Base-by-base conservation (phyloP, 92 coral and sea anemone genomes). In the Parazoanthus swiftii region DNA sequence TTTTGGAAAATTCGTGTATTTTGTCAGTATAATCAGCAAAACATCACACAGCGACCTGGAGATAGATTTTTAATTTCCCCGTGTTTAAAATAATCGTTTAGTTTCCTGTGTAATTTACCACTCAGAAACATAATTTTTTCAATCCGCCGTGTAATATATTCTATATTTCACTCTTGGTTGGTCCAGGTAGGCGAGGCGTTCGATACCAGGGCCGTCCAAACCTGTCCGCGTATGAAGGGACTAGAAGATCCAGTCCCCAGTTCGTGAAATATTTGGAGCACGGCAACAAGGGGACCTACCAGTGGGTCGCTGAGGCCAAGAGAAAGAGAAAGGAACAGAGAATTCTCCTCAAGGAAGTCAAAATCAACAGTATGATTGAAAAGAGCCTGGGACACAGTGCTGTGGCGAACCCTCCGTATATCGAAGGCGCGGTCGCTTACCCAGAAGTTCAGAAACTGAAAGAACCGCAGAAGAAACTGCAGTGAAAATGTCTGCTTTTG, bases 121-220 rank as follows among this genome's bases (percentile, higher is more conserved):
- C 8, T 46, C 51, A 46, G 8, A 46, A 46, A 6, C 33, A 29
- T 46, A 6, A 46, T 46, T 6, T 46, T 9, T 46, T 66, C 7
- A 66, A 76, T 25, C 42, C 80, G 80, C 46, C 44, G 33, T 76
- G 29, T 37, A 29, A 76, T 37, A 21, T 36, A 2, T 21, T 21
- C 26, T n/a, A 23, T 54, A 9, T 83, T 33, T 38, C 87, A 38
- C n/a, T 39, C 23, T 83, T 73, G 15, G n/a, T 54, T 50, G 73
- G 4, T 36, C 29, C 80, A 96, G 99, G 99, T 42, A 92, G 88
- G n/a, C 95, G 99, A 35, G 99, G 99, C 37, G 94, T 90, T 42
- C 90, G 89, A 65, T 93, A 97, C 79, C 94, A 90, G 65, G 99
- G 99, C 2, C 93, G 93, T 86, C 58, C 82, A 29, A 89, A 88